phyloP scores from a whole-genome alignment of 2,888 invertebrate species.

The Conus canariensis region DNA sequence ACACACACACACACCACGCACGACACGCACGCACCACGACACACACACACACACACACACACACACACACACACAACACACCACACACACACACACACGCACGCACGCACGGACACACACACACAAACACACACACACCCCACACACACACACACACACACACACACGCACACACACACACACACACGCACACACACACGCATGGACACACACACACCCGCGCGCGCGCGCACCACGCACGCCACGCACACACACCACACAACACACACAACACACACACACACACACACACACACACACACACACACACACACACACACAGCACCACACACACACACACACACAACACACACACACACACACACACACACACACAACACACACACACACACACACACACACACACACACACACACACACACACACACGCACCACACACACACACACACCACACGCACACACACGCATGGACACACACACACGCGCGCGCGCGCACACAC shows the following conservation, averaged over 20 bases:
- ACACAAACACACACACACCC: neutral
- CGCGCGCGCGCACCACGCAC: neutral
- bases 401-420: neutral
- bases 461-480: neutral
- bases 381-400: too few relatives aligned
- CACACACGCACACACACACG: neutral
- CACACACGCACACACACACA: neutral
- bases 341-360: neutral
- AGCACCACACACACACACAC: too few relatives aligned
- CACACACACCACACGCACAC: neutral
- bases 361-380: neutral
- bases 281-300: too few relatives aligned
- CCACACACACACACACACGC: too few relatives aligned
- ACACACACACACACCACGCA: too few relatives aligned
- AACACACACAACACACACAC: too few relatives aligned
- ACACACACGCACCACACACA: neutral
- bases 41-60: too few relatives aligned
- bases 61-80: too few relatives aligned
- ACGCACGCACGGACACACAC: neutral
- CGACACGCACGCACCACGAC: too few relatives aligned
- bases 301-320: too few relatives aligned
- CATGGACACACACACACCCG: neutral
- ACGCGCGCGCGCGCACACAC: neutral
- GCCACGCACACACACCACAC: neutral
- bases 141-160: neutral